Base-by-base conservation (phyloP, 2,113 vertebrate species). In the Leucosticte australis region DNA sequence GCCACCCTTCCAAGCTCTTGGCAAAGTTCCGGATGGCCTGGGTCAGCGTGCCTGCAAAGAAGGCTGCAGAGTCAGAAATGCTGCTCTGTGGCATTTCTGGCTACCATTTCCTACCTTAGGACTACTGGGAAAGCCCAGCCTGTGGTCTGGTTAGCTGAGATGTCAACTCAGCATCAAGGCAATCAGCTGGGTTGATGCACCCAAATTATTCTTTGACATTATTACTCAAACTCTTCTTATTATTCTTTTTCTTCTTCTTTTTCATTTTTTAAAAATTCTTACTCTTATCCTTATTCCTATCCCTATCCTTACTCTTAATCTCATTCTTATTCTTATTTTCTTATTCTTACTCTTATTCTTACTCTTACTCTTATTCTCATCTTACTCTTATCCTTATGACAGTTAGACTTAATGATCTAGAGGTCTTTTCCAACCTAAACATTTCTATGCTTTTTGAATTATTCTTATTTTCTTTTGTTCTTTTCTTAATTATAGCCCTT, bases 11-110 rank as follows among this genome's bases (percentile, higher is more conserved):
- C 96, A 99, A 93, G 87, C 99, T 99, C 98, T 99, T 99, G 95
- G 99, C 99, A 76, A 99, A 99, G 89, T 99, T 99, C 15, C 99
- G 98, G 77, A 99, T 99, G 3, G 99, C 99, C 96, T 99, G 99
- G 4, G 99, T 99, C 86, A 99, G 98, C 1, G 99, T 99, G 95
- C 99, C 99, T 99, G 97, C 39, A 85, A 47, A 46, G 35, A 79
- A 37, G 42, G 11, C 50, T 13, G 6, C 52, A 57, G 2, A 31
- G 83, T 96, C 55, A 96, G 15, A 37, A 21, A 37, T 30, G 79
- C 60, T 63, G 20, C 0, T 56, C 93, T 30, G 1, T 0, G 3
- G 1, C 21, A 9, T 0, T 46, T 73, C 6, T 42, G 59, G 68
- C 31, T 2, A 4, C 8, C 55, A 5, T 12, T 44, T 83, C 4